Evolutionary conservation across 2,888 invertebrate genomes (phyloP), one percentile per base, ranked within the genome.

Genomic region (Aphidoletes aphidimyza): DNA sequence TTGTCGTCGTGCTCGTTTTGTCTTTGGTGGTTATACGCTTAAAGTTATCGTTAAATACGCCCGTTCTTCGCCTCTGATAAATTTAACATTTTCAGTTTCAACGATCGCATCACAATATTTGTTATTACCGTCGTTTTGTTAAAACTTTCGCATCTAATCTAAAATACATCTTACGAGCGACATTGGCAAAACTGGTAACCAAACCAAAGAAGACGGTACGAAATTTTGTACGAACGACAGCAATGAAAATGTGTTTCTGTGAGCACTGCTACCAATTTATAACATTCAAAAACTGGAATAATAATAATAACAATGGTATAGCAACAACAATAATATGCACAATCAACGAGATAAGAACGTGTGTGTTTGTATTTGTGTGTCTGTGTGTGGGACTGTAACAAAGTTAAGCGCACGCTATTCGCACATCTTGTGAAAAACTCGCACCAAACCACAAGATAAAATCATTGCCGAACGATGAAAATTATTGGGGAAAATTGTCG

Each of bases 81-180:
- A n/a, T n/a, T n/a, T n/a, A n/a, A n/a, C n/a, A 34, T 69, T 30
- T 69, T 11, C 8, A 22, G n/a, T 69, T 69, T 69, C 30, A 69
- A 30, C 69, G 30, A 14, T 19, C 69, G 69, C 69, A 30, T 69
- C 54, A 54, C 54, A 54, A 69, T 69, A 69, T 69, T 69, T 69
- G 69, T 69, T 69, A 69, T 69, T 69, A 69, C 69, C 30, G 69
- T 69, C 69, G 69, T 69, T 69, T 69, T 69, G 69, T 69, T 26
- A 69, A 69, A 69, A 69, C 30, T 69, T 69, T 69, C 30, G 69
- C 69, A 69, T 69, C 69, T 69, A 69, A 69, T 69, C 69, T 69
- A 69, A 69, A 69, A 69, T 69, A 69, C 69, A 69, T 69, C 69
- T 69, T n/a, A n/a, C 69, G 2, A 54, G 30, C 34, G 34, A 69